Base-by-base conservation (phyloP, 2,113 vertebrate genomes). In the Cygnus atratus region DNA sequence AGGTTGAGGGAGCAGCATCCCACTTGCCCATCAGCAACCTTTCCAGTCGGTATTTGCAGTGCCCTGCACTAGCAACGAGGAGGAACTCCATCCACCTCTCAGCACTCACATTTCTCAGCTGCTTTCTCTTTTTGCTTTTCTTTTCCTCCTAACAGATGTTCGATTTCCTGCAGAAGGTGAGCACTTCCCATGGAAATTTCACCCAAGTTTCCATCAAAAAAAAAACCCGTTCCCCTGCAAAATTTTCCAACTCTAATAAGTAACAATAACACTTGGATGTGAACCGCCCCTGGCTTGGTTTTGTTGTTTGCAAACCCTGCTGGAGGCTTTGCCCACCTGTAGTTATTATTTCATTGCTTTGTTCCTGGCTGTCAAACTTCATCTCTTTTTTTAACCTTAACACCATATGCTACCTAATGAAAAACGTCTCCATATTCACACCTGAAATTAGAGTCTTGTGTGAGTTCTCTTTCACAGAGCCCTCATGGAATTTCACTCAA, bases 291-390 rank as follows among this genome's bases (percentile, higher is more conserved):
- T 92, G 84, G 88, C 84, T 96, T 73, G 71, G 87, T 91, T 96
- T 92, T 93, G 93, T 85, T 96, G 96, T 96, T 94, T 96, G 96
- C 96, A 95, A 96, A 92, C 96, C 46, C 93, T 95, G 96, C 93
- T 96, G 96, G 96, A 97, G 87, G 88, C 87, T 96, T 96, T 92
- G 93, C 96, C 96, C 96, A 96, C 96, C 95, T 95, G 96, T 95
- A 96, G 95, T 96, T 96, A 88, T 92, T 94, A 96, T 89, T 94
- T 93, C 96, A 95, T 92, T 97, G 92, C 95, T 96, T 96, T 96
- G 95, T 96, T 96, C 96, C 91, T 85, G 84, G 92, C 93, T 96
- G 96, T 97, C 96, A 93, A 93, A 92, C 71, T 94, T 82, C 91
- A 87, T 92, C 84, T 85, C 54, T 24, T 66, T 86, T 95, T 88